Evolutionary conservation across 2,797 vertebrate species (phyloP), one percentile per base, ranked within the genome.

Genomic region (Ctenochaetus hawaiiensis): DNA sequence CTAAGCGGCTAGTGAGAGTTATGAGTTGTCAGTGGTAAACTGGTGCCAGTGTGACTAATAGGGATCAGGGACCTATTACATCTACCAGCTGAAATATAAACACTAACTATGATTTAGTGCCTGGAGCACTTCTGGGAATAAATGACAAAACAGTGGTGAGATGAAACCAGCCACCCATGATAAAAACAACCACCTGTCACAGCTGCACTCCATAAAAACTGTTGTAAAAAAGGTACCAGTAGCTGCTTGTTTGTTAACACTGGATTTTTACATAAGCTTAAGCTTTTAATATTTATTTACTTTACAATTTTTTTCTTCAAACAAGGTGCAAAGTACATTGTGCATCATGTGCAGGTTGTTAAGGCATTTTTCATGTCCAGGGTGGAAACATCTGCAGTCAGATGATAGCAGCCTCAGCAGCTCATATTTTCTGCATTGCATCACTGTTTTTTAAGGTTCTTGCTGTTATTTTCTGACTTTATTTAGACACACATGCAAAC

Each of bases 141-240:
- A 72, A 87, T 60, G 47, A 67, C 14, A 73, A 20, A 75, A 49
- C 17, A 65, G 45, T 2, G 41, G 39, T 53, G 52, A 56, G 67
- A 75, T 77, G 63, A 14, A 75, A 39, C 16, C 45, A 61, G 60
- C 68, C 49, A 62, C 20, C 41, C 8, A 56, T 48, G 48, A 78
- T 76, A 82, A 74, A 49, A 77, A 65, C 65, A 44, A 34, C 47
- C 47, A 75, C 49, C 52, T 71, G 34, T 59, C 44, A 77, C 53
- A 62, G 72, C 67, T 75, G 48, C 45, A 18, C 12, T 59, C 30
- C 49, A 66, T 67, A 63, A 82, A 56, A 67, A 63, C 44, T 43
- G 17, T 12, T 45, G 1, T 51, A 41, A 6, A 72, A 41, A 20
- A 48, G 4, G 14, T 20, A 41, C 67, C 14, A 41, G 8, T 48